Base-by-base conservation (phyloP, 2,888 invertebrate species). In the Theristus sp. region DNA sequence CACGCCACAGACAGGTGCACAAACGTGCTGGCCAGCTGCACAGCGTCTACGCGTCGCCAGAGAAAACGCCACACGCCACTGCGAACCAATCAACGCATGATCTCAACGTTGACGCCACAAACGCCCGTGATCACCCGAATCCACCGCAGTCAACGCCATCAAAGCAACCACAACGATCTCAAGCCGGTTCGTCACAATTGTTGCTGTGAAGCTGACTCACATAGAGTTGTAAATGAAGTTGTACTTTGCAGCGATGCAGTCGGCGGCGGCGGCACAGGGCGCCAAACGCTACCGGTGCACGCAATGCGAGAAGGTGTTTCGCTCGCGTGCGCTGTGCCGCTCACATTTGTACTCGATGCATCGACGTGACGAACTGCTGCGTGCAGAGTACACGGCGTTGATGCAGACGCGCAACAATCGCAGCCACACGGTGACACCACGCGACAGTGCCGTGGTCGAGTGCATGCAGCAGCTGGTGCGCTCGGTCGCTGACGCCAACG, bases 281-380 rank as follows among this genome's bases (percentile, higher is more conserved):
- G 65, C 71, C 68, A 63, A 70, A 64, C 66, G 73, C 69, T 64
- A 73, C 76, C 64, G 52, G 6, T 58, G 58, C 52, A 49, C 46
- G 2, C n/a, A 58, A 20, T 58, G 58, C 27, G n/a, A 64, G 54
- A 60, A 68, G 60, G 67, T 70, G 57, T 75, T 74, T 63, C 68
- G 67, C 58, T 68, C 70, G 29, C 64, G 70, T 54, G 72, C 74
- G 61, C 65, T 69, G 47, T 74, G 73, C 64, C 65, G 71, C 49
- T 63, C 68, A 28, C 75, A 75, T 64, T 68, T 73, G 59, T 70
- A 70, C 61, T 66, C 67, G 30, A 66, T 66, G 59, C 74, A 75
- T 26, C 53, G 54, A 24, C 30, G 59, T 3, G 2, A 31, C n/a
- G 52, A 59, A 31, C 27, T 57, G 29, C n/a, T n/a, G n/a, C n/a